Conservation (phyloP, 2,888 invertebrate species). For the Amiota communis region DNA sequence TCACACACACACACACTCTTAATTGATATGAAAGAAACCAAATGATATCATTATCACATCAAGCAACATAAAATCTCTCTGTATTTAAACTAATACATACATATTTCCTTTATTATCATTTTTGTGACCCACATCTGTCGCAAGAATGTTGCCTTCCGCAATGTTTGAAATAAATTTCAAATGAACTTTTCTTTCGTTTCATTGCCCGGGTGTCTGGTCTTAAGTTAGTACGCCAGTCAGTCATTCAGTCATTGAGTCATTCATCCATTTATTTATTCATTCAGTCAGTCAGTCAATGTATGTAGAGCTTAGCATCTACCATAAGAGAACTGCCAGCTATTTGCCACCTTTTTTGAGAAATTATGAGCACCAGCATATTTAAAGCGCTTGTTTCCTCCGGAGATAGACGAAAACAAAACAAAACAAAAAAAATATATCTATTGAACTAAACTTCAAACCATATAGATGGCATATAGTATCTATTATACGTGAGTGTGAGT, state of each 20-base stretch:
- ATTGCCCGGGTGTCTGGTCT: no score
- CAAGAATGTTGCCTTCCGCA: not conserved
- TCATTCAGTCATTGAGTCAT: no score
- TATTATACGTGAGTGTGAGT: no score
- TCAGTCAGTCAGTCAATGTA: not conserved
- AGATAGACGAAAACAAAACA: constrained; percentile 40
- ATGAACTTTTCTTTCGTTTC: not conserved
- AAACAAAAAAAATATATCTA: constrained; percentile 37
- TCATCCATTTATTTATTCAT: no score
- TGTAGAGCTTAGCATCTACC: constrained; percentile 30
- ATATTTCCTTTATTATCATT: not conserved
- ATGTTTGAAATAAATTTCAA: not conserved
- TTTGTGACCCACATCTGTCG: constrained; percentile 23
- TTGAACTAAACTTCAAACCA: not conserved
- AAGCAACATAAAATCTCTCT: constrained; percentile 55
- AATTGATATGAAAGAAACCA: no score
- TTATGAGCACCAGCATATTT: constrained; percentile 63
- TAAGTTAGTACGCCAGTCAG: no score
- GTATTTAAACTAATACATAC: constrained; percentile 14
- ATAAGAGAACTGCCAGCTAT: constrained; percentile 56
- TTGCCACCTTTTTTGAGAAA: constrained; percentile 62
- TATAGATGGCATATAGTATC: not conserved
- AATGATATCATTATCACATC: constrained; percentile 48
- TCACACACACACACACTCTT: not conserved
- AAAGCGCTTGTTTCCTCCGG: constrained; percentile 23